Evolutionary conservation across 2,888 invertebrate species (phyloP).

Genomic region (Trichogramma dendrolimi): DNA sequence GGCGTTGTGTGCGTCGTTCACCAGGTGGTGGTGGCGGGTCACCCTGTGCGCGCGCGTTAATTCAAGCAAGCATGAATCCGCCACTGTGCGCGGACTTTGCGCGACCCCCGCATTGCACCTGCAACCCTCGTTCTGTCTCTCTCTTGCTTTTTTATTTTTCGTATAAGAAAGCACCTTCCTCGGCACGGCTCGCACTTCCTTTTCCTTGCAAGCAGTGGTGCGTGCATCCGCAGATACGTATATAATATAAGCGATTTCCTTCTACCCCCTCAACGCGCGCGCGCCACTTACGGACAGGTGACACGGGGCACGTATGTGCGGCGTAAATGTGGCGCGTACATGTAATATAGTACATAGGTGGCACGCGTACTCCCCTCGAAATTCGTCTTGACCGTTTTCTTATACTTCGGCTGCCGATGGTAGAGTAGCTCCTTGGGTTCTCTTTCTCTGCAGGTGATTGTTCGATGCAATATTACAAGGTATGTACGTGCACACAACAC

Average conservation of each 20-base stretch:
- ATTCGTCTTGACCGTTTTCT: not conserved
- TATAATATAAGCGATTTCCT: constrained; percentile 16
- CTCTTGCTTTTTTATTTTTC: too few species aligned
- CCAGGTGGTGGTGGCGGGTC: constrained; percentile 15
- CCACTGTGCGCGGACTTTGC: constrained; percentile 30
- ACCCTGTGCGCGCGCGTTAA: constrained; percentile 36
- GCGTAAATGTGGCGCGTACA: not conserved
- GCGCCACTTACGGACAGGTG: not conserved
- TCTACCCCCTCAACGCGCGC: constrained; percentile 36
- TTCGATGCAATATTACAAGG: too few species aligned
- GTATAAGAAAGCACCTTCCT: constrained; percentile 2
- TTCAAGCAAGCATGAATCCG: constrained; percentile 52
- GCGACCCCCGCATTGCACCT: constrained; percentile 42
- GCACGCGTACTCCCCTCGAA: constrained; percentile 1
- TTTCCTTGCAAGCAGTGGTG: constrained; percentile 19
- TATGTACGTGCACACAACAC: too few species aligned
- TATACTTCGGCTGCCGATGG: too few species aligned
- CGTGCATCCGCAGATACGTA: constrained; percentile 23
- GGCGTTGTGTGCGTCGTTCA: too few species aligned
- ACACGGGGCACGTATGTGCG: too few species aligned
- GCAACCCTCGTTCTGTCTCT: constrained; percentile 44
- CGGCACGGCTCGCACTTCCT: not conserved
- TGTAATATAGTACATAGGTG: constrained; percentile 2
- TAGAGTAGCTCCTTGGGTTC: too few species aligned
- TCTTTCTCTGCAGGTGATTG: too few species aligned